phyloP scores from a whole-genome alignment of 2,113 vertebrate species.

The Seriola quinqueradiata region DNA sequence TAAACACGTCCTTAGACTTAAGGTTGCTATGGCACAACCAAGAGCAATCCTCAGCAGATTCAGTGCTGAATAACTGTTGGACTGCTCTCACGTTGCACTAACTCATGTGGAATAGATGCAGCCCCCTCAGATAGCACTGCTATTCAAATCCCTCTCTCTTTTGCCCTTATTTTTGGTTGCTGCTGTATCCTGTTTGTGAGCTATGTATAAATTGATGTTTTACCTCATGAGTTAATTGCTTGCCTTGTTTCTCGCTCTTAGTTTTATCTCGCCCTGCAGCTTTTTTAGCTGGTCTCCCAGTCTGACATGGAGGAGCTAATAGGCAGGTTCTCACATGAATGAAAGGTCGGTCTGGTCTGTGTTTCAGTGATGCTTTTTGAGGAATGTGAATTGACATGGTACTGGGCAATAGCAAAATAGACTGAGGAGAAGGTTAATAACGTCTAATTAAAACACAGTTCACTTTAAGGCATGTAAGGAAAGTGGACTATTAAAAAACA shows the following conservation, averaged over 20 bases:
- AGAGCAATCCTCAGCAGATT: slow-evolving; percentile 28
- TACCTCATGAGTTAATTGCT: slow-evolving; percentile 42
- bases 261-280: slow-evolving; percentile 30
- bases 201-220: slow-evolving; percentile 21
- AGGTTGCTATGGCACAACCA: slow-evolving; percentile 6
- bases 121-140: slow-evolving; percentile 28
- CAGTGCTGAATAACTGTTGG: slow-evolving; percentile 34
- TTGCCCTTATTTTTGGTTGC: slow-evolving; percentile 19
- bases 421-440: background rate
- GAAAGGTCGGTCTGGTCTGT: slow-evolving; percentile 2
- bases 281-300: slow-evolving; percentile 26
- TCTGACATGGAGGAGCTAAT: slow-evolving; percentile 30
- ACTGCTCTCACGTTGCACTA: slow-evolving; percentile 53
- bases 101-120: slow-evolving; percentile 61
- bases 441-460: background rate
- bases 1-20: slow-evolving; percentile 6
- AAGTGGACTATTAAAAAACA: background rate
- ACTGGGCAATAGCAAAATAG: background rate
- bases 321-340: slow-evolving; percentile 35
- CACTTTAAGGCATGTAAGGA: background rate
- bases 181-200: slow-evolving; percentile 29
- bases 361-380: background rate
- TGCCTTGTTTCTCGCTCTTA: slow-evolving; percentile 32
- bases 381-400: background rate
- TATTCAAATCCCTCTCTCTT: slow-evolving; percentile 23